These are phyloP conservation scores for Gambelia wislizenii DNA, from an alignment of 2,797 vertebrate species.

Conservation along the genomic window DNA sequence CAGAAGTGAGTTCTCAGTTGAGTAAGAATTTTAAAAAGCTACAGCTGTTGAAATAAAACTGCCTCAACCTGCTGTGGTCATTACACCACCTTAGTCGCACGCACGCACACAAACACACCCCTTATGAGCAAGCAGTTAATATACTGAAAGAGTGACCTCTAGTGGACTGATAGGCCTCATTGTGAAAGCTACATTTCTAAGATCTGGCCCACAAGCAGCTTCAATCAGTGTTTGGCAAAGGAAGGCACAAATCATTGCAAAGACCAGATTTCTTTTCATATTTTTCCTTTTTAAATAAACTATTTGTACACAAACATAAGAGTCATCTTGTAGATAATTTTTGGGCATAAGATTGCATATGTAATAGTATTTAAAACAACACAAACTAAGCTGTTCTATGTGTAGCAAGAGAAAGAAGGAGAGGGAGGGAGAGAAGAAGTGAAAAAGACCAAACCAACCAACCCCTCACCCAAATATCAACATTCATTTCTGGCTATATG, in stretches of 20 bases:
- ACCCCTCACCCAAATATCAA: conserved; percentile 62
- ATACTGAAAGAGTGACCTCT: conserved; percentile 70
- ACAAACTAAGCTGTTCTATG: conserved; percentile 72
- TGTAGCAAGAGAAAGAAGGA: conserved; percentile 60
- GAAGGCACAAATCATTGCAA: conserved; percentile 87
- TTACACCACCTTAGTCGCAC: conserved; percentile 46
- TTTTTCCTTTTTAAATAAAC: conserved; percentile 76
- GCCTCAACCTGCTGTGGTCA: conserved; percentile 59
- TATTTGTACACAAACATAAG: conserved; percentile 74
- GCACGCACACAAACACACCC: not conserved
- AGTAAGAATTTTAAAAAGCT: conserved; percentile 54
- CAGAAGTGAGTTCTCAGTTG: conserved; percentile 77
- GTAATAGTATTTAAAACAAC: conserved; percentile 78
- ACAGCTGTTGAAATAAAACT: conserved; percentile 73
- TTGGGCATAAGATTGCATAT: conserved; percentile 81
- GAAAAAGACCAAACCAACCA: conserved; percentile 12
- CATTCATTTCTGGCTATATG: conserved; percentile 76
- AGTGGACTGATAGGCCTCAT: conserved; percentile 59
- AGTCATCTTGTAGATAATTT: conserved; percentile 63
- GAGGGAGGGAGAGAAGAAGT: not conserved
- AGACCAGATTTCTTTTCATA: conserved; percentile 76
- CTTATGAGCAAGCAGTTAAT: conserved; percentile 58
- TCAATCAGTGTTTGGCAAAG: conserved; percentile 81
- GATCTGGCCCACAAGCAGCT: conserved; percentile 74
- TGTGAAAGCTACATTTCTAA: conserved; percentile 74